Base-by-base conservation (phyloP, 2,797 vertebrate species). In the Austrolebias charrua region DNA sequence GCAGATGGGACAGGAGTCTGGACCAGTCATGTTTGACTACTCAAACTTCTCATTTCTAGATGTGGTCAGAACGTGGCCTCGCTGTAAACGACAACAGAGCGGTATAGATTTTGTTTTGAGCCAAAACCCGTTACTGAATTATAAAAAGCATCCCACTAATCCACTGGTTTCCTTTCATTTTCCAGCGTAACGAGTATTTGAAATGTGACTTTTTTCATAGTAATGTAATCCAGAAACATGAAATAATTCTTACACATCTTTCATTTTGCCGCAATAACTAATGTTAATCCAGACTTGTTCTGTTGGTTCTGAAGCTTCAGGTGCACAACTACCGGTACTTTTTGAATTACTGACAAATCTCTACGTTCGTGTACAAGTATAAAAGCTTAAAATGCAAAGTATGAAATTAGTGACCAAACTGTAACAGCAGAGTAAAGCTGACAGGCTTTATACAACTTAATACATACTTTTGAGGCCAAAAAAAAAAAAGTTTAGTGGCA, bases 331-430 rank as follows among this genome's bases (percentile, higher is more conserved):
- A 63, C 24, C 24, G 3, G 24, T 24, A 24, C 11, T 20, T 73
- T 72, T 47, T 14, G 48, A 65, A 43, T 31, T 60, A 64, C 38
- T 76, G 38, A 52, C 40, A 52, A 47, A 71, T 71, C 33, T 40
- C 38, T 40, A 12, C 10, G 2, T 11, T 11, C 4, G 38, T 11
- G 10, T 40, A 11, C 11, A 11, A 40, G 3, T 11, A 40, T 11
- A 38, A 38, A 11, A 40, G 28, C 56, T 55, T 73, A 53, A n/a
- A 71, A 60, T 66, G 73, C 49, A 76, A 78, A 76, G 46, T 71
- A 51, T 57, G 44, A 82, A 84, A 79, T 81, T 55, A 54, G 83
- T 83, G 86, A 90, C 78, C 66, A 65, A 71, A 80, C 71, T 70
- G 79, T 81, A 83, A 86, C 76, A 81, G 69, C 18, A 5, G 9